These are phyloP conservation scores for Buphagus erythrorhynchus DNA, from an alignment of 2,797 vertebrate species.

Conservation along the genomic window DNA sequence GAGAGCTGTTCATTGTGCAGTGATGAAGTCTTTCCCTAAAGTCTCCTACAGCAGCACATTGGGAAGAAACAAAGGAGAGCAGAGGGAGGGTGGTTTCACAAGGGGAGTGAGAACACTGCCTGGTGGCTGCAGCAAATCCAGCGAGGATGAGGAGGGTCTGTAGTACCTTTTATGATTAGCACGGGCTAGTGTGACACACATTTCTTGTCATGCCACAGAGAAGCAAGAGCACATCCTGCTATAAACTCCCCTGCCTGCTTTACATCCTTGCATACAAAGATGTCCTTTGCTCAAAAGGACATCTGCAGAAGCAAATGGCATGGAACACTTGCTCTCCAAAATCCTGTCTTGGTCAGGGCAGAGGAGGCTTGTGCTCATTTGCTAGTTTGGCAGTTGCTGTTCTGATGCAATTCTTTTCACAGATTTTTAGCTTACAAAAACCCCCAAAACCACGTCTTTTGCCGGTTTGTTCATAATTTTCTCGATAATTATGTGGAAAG, in stretches of 20 bases:
- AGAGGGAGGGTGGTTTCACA: not conserved
- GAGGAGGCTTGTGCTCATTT: not conserved
- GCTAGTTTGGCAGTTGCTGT: not conserved
- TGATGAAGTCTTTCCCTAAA: not conserved
- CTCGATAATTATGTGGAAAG: accelerated
- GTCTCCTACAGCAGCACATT: not conserved
- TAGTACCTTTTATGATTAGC: not conserved
- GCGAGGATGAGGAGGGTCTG: not conserved
- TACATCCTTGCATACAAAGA: not conserved
- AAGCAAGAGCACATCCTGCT: accelerated
- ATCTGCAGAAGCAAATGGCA: not conserved
- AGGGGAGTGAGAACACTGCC: not conserved
- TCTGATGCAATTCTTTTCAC: not conserved
- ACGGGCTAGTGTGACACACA: accelerated
- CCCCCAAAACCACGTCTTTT: accelerated
- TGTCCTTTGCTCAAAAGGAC: not conserved
- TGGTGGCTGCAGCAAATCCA: not conserved
- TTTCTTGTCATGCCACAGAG: not conserved
- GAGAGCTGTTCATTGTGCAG: not conserved
- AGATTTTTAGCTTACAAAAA: not conserved
- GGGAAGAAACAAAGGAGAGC: not conserved
- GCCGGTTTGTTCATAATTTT: not conserved
- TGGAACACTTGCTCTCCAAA: not conserved
- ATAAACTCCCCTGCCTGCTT: no score
- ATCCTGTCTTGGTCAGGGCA: not conserved